phyloP scores from a whole-genome alignment of 1,140 invertebrate species.

The Galendromus occidentalis region DNA sequence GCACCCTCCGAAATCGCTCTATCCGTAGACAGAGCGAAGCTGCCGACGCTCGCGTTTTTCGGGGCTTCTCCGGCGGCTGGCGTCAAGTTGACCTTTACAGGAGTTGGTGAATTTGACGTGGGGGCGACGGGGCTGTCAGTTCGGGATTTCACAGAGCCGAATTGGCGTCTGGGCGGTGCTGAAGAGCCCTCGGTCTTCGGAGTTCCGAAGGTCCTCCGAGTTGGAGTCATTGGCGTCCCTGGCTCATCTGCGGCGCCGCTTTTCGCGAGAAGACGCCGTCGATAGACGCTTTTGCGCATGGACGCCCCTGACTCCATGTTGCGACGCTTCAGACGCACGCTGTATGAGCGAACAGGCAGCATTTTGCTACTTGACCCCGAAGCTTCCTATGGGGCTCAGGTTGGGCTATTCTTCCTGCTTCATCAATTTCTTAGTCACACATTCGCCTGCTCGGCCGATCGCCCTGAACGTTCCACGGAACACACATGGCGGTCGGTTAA shows the following conservation, averaged over 20 bases:
- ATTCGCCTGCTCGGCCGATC: no score
- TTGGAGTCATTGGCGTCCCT: constrained; percentile 1
- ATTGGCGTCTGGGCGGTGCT: not conserved
- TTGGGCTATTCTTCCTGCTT: no score
- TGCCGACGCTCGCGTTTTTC: not conserved
- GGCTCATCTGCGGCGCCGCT: not conserved
- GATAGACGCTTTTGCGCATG: constrained; percentile 18
- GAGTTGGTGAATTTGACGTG: not conserved
- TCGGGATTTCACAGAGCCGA: not conserved
- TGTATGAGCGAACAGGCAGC: constrained; percentile 21
- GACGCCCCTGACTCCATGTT: constrained; percentile 20
- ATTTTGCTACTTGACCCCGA: constrained; percentile 6
- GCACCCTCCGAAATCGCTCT: not conserved
- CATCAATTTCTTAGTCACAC: no score
- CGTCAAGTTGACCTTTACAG: not conserved
- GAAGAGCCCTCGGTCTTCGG: not conserved
- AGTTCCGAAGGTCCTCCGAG: not conserved
- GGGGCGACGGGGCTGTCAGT: not conserved
- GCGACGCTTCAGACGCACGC: constrained; percentile 18
- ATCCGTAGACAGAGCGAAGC: not conserved
- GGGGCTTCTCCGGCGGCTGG: not conserved
- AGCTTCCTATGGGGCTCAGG: no score
- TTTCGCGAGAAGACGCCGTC: constrained; percentile 15
- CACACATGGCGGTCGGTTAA: no score
- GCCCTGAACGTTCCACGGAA: no score